A percentile compares a stretch with the other conserved stretches of the same genome.
These are phyloP conservation scores for Charadrius vociferus DNA, from an alignment of 2,113 vertebrate genomes.

Conservation along the genomic window DNA sequence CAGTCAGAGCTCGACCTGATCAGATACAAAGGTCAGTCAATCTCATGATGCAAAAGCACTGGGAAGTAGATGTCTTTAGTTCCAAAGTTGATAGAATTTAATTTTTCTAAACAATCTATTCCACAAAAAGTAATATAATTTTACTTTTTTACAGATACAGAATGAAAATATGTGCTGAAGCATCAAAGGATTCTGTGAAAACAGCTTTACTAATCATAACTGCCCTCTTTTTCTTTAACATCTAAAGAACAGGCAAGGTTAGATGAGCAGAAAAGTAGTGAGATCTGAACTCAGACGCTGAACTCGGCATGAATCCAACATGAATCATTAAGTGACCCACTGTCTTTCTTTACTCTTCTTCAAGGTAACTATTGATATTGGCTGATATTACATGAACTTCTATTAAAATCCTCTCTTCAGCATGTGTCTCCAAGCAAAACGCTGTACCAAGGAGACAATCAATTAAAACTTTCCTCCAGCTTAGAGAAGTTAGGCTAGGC, in stretches of 20 bases:
- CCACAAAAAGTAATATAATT: not conserved
- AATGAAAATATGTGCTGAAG: not conserved
- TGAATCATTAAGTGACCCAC: not conserved
- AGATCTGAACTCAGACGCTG: not conserved
- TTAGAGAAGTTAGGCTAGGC: not conserved
- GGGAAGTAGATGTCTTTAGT: not conserved
- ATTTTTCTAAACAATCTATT: not conserved
- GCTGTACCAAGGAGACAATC: not conserved
- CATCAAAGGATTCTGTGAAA: not conserved
- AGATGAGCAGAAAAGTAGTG: not conserved
- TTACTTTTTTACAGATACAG: not conserved
- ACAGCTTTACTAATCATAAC: not conserved
- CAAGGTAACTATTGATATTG: not conserved
- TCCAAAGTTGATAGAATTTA: not conserved
- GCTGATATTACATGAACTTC: not conserved
- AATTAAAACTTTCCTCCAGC: not conserved
- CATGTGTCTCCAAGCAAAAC: not conserved
- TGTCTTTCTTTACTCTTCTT: not conserved
- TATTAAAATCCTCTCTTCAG: not conserved
- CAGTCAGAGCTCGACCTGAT: not conserved
- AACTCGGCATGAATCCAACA: not conserved
- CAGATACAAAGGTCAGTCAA: not conserved
- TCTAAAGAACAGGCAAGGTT: not conserved
- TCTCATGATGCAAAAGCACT: not conserved
- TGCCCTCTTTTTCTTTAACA: not conserved